Base-by-base conservation (phyloP, 1,140 invertebrate species). In the Harlomillsia oculata region DNA sequence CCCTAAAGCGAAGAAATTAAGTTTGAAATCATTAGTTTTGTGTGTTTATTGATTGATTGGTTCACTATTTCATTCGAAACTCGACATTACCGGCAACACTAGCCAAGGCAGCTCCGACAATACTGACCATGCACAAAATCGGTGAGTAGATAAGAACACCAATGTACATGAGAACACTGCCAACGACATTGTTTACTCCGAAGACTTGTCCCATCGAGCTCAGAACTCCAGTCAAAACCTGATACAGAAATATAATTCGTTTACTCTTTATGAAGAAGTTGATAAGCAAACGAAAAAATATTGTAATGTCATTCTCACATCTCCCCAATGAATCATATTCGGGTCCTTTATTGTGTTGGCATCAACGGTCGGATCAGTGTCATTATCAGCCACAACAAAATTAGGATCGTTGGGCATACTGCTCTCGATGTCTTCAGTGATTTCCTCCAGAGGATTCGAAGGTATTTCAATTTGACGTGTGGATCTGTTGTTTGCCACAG, bases 101-200 rank as follows among this genome's bases (percentile, higher is more conserved):
- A 4, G 68, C 70, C 11, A 71, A 26, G 2, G 71, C 53, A 6
- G 74, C 70, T 11, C 75, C 75, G 20, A 70, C 32, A 28, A 72
- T 68, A 25, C 68, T 68, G 48, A 75, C 72, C 8, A 66, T 52
- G 46, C 70, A 70, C 4, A 69, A 68, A 5, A 68, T 62, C 4
- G 75, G 75, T 25, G 75, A 76, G 51, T 71, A 76, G 53, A 75
- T 67, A 52, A 75, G 40, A 40, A 71, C 53, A 29, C 66, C 70
- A n/a, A 75, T 62, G 56, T 74, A 75, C 21, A 75, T 69, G 14
- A 73, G 51, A 11, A 69, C 59, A 41, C 71, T 71, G n/a, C 65
- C 52, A 29, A 64, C 53, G 0, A 71, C 67, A 56, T 70, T 67
- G 49, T 74, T 67, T 5, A 72, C 61, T 6, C 63, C 71, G 30